These are phyloP conservation scores for Urocynchramus pylzowi DNA, from an alignment of 2,113 vertebrate genomes.

Conservation along the genomic window DNA sequence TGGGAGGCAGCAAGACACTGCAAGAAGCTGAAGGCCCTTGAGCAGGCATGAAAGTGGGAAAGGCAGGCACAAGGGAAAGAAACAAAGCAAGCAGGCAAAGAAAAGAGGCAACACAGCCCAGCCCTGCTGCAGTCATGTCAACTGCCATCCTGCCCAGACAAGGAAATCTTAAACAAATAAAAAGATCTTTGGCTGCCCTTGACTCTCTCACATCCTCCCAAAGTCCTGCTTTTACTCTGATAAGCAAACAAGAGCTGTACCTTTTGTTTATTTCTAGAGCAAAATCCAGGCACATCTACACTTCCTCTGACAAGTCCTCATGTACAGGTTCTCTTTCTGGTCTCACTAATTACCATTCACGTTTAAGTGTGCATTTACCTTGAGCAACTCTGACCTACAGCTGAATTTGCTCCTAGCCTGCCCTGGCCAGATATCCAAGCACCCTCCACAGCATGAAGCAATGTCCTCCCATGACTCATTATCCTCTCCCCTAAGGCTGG, in stretches of 20 bases:
- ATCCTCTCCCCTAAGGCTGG: not conserved
- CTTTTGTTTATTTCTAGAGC: not conserved
- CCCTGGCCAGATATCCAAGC: not conserved
- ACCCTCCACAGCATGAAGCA: not conserved
- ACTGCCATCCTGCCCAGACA: not conserved
- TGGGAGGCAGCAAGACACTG: not conserved
- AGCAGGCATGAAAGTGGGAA: not conserved
- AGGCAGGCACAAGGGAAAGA: not conserved
- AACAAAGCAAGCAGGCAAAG: not conserved
- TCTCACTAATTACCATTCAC: not conserved
- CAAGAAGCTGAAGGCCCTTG: not conserved
- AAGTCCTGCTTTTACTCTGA: not conserved
- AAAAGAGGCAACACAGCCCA: not conserved
- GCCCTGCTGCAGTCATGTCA: not conserved
- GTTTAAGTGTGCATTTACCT: not conserved
- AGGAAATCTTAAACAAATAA: not conserved
- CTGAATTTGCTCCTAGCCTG: not conserved
- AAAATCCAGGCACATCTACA: not conserved
- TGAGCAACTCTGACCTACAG: not conserved
- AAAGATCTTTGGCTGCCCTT: not conserved
- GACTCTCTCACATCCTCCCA: not conserved
- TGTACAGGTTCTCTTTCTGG: not conserved
- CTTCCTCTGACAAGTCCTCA: not conserved
- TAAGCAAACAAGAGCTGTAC: not conserved
- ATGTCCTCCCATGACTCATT: not conserved